Evolutionary conservation across 64 coral and sea anemone species (phyloP).

Genomic region (Dendronephthya gigantea): DNA sequence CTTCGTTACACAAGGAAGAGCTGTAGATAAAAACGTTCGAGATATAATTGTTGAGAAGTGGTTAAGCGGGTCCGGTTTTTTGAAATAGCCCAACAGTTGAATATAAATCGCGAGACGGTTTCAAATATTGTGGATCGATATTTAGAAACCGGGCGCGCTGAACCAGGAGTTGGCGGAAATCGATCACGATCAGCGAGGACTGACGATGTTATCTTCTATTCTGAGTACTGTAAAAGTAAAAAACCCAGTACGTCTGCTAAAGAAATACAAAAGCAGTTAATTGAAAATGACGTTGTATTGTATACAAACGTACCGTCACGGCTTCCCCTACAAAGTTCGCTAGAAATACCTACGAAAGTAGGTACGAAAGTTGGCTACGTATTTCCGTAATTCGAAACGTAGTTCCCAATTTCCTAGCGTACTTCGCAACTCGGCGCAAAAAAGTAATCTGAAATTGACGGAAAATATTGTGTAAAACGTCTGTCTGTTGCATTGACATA

Average conservation of each 20-base stretch:
- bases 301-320: constrained; percentile 20
- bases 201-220: constrained; percentile 42
- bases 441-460: no score
- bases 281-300: constrained; percentile 33
- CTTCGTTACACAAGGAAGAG: neutral
- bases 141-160: constrained; percentile 10
- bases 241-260: constrained; percentile 32
- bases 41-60: neutral
- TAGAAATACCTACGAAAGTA: no score
- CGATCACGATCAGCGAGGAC: constrained; percentile 31
- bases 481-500: no score
- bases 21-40: neutral
- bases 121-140: constrained; percentile 17
- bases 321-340: constrained; percentile 28
- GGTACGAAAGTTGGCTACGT: no score
- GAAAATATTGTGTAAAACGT: no score
- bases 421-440: no score
- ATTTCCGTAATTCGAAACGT: no score
- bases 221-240: constrained; percentile 38
- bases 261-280: constrained; percentile 43
- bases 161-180: constrained; percentile 42
- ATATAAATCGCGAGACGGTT: constrained; percentile 8
- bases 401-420: no score
- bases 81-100: constrained; percentile 30
- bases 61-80: constrained; percentile 18